phyloP scores from a whole-genome alignment of 1,140 invertebrate species.

The Heliconius congener region DNA sequence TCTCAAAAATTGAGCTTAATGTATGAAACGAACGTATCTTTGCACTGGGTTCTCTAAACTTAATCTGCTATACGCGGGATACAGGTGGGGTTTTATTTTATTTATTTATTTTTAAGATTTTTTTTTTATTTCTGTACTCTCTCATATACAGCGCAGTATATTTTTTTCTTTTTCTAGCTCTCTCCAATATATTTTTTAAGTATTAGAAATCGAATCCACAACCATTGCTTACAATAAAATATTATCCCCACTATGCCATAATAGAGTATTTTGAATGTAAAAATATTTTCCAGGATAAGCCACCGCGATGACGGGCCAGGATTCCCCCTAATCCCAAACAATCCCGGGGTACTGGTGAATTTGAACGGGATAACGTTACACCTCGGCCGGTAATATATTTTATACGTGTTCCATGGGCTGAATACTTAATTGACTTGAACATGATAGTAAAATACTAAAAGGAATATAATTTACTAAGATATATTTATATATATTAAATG shows the following conservation, averaged over 20 bases:
- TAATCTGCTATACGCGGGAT: too few relatives aligned
- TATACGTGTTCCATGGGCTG: slow-evolving; percentile 43
- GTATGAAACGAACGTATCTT: too few relatives aligned
- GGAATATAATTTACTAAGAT: not conserved
- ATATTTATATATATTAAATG: not conserved
- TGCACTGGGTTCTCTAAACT: too few relatives aligned
- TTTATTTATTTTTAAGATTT: too few relatives aligned
- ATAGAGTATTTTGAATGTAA: slow-evolving; percentile 41
- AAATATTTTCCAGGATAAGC: slow-evolving; percentile 50
- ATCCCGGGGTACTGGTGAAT: slow-evolving; percentile 50
- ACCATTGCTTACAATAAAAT: not conserved
- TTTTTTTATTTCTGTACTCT: too few relatives aligned
- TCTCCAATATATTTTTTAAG: too few relatives aligned
- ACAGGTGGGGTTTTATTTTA: too few relatives aligned
- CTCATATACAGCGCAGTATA: too few relatives aligned
- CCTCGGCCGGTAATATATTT: slow-evolving; percentile 48
- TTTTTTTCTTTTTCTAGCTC: too few relatives aligned
- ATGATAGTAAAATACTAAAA: not conserved
- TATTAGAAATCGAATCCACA: not conserved
- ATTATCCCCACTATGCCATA: not conserved
- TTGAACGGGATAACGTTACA: slow-evolving; percentile 49
- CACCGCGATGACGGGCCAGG: slow-evolving; percentile 50
- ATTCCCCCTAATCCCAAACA: slow-evolving; percentile 48
- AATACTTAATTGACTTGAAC: slow-evolving; percentile 44
- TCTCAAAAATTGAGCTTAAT: too few relatives aligned